Base-by-base conservation (phyloP, 2,888 invertebrate species). In the Ectemnius cavifrons region DNA sequence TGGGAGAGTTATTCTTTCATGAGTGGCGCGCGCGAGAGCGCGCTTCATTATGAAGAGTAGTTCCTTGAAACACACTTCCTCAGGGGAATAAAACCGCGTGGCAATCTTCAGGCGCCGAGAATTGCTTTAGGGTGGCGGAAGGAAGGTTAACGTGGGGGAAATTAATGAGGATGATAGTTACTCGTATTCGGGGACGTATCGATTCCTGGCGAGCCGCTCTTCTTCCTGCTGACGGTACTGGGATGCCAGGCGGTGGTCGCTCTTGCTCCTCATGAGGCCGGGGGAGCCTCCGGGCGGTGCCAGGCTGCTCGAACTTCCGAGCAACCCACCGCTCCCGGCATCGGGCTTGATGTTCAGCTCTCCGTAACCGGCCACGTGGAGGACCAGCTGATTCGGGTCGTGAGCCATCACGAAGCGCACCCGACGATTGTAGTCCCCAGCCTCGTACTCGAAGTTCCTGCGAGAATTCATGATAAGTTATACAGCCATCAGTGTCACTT, bases 391-490 rank as follows among this genome's bases (percentile, higher is more conserved):
- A 89, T 98, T 97, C 2, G 98, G 97, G 91, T 98, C 98, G 88
- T 97, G 97, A 37, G 96, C 96, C 93, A 97, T 95, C 66, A 96
- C 93, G 92, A 98, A 97, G 80, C 97, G 94, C 80, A 97, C 95
- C 85, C 96, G 94, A 78, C 97, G 94, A 78, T 94, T 95, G 89
- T 97, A 97, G 91, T 98, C 97, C 66, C 95, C 95, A 78, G 96
- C 96, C 92, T 98, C 98, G 87, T 97, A 97, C 91, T 98, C 98
- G 88, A 98, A 98, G 92, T 97, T 97, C 87, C 97, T 91, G 76
- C 45, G 75, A 73, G 45, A 45, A 20, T 23, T 23, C 23, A 23
- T 23, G 23, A 23, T 77, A 67, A 73, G 56, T 46, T 23, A 11
- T 2, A 52, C 52, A 52, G 5, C 1, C 5, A 14, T 52, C 52